These are phyloP conservation scores for Malacoctenus gilli DNA, from an alignment of 2,797 vertebrate species.

Conservation along the genomic window DNA sequence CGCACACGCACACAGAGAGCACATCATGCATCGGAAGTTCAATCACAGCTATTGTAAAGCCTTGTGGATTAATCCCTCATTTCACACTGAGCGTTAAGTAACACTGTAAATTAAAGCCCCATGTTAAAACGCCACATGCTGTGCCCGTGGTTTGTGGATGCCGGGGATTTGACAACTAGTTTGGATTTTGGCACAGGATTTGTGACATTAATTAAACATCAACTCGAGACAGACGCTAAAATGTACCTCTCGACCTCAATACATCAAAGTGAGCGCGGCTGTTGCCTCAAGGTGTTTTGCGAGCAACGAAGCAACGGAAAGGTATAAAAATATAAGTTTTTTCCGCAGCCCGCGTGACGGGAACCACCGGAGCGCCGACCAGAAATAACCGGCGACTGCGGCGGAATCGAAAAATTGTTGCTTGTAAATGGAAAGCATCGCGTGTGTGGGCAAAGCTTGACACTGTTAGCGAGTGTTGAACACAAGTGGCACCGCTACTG, in stretches of 20 bases:
- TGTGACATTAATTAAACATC: conserved; percentile 70
- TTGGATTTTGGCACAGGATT: conserved; percentile 52
- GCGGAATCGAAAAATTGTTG: conserved; percentile 9
- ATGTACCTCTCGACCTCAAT: conserved; percentile 26
- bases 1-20: conserved; percentile 28
- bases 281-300: conserved; percentile 28
- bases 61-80: conserved; percentile 65
- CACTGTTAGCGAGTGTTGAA: conserved; percentile 63
- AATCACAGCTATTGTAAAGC: conserved; percentile 68
- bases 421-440: conserved; percentile 33
- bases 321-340: conserved; percentile 17
- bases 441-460: conserved; percentile 63
- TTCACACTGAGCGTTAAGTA: conserved; percentile 63
- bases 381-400: conserved; percentile 25
- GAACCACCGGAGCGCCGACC: neutral
- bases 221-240: conserved; percentile 42
- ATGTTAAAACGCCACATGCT: conserved; percentile 62
- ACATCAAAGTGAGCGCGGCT: conserved; percentile 18
- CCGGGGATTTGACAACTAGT: conserved; percentile 62
- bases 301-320: neutral
- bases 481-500: conserved; percentile 57
- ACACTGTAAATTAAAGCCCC: conserved; percentile 72
- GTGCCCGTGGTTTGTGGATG: conserved; percentile 43
- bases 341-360: conserved; percentile 7
- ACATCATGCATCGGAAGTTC: conserved; percentile 59